Percentiles rank a stretch among this genome's conserved stretches.
Evolutionary conservation across 2,888 invertebrate genomes (phyloP).

Genomic region (Aelia acuminata): DNA sequence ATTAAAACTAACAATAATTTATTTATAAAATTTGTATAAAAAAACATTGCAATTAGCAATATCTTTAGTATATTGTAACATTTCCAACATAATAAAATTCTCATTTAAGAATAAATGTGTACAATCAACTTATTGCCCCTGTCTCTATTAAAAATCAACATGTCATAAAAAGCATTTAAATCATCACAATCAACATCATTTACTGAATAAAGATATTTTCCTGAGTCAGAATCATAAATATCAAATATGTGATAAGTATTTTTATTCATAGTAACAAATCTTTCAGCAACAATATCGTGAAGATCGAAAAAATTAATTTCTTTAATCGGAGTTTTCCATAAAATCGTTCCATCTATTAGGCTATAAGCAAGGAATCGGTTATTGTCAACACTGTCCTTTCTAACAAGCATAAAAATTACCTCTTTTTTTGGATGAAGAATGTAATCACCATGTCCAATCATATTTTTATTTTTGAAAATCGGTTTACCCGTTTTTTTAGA

Average conservation of each 20-base stretch:
- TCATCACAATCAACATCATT: constrained; percentile 54
- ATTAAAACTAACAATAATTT: too few relatives aligned
- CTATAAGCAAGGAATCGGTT: constrained; percentile 56
- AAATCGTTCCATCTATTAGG: constrained; percentile 51
- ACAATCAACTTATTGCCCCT: constrained; percentile 52
- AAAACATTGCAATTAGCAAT: too few relatives aligned
- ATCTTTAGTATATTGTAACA: too few relatives aligned
- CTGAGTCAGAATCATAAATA: constrained; percentile 57
- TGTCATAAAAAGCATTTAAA: constrained; percentile 53
- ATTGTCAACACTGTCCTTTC: constrained; percentile 47
- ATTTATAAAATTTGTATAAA: too few relatives aligned
- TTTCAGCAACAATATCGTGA: constrained; percentile 59
- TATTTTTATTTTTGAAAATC: constrained; percentile 51
- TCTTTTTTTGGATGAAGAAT: constrained; percentile 60
- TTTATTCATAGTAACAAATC: constrained; percentile 56
- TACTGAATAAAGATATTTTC: constrained; percentile 59
- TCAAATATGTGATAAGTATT: constrained; percentile 59
- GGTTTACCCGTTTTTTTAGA: constrained; percentile 53
- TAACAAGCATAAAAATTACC: constrained; percentile 58
- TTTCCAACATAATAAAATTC: not conserved
- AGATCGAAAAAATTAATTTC: constrained; percentile 58
- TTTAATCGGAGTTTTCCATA: constrained; percentile 59
- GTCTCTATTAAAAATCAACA: constrained; percentile 37
- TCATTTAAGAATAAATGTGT: constrained; percentile 52
- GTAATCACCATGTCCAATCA: constrained; percentile 37